Percentiles rank a stretch among this genome's conserved stretches.
Conservation (phyloP, 2,888 invertebrate genomes). For the Macrosoma leucophasiata region DNA sequence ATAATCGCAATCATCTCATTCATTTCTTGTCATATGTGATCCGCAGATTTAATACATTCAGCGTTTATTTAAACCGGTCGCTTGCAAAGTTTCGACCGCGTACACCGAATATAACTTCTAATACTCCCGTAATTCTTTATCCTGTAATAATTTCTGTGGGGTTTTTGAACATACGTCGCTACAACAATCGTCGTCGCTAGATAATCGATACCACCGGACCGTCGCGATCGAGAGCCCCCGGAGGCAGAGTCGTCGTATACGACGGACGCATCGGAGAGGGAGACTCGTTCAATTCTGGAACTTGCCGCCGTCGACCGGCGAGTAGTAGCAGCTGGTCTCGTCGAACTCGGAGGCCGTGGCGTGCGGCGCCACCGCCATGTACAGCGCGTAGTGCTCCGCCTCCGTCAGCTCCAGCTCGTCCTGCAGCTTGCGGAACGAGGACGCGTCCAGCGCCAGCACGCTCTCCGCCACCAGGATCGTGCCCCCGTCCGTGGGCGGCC, state of each 20-base stretch:
- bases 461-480: conserved; percentile 77
- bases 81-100: too few relatives aligned
- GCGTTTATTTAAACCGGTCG: too few relatives aligned
- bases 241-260: too few relatives aligned
- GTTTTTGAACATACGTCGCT: too few relatives aligned
- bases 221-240: conserved; percentile 6
- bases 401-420: conserved; percentile 85
- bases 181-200: too few relatives aligned
- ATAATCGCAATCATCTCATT: too few relatives aligned
- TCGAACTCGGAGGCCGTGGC: conserved; percentile 93
- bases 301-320: conserved; percentile 87
- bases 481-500: conserved; percentile 70
- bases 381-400: conserved; percentile 91
- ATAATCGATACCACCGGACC: too few relatives aligned
- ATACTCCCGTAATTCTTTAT: too few relatives aligned
- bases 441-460: conserved; percentile 62
- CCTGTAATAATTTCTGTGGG: too few relatives aligned
- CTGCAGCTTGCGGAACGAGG: conserved; percentile 53
- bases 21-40: too few relatives aligned
- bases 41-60: too few relatives aligned
- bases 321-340: conserved; percentile 90
- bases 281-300: conserved; percentile 64
- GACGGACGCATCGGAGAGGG: conserved; percentile 1
- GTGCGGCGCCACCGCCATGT: conserved; percentile 89
- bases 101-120: too few relatives aligned